Conservation (phyloP, 2,797 vertebrate genomes). For the Dermochelys coriacea region DNA sequence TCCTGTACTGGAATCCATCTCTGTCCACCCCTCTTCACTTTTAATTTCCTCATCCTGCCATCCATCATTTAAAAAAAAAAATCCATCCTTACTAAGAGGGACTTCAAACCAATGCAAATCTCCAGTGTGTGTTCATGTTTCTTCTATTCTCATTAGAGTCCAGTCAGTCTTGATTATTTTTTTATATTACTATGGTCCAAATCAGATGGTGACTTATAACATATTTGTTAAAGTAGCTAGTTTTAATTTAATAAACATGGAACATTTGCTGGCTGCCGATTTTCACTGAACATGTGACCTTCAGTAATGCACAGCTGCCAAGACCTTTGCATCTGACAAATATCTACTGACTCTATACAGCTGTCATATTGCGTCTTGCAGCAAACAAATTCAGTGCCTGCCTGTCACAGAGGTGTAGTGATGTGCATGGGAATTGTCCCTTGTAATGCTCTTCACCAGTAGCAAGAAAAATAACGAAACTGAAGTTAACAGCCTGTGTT, state of each 20-base stretch:
- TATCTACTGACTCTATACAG: slow-evolving; percentile 7
- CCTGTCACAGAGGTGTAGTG: not conserved
- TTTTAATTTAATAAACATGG: not conserved
- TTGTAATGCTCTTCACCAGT: not conserved
- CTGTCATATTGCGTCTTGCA: not conserved
- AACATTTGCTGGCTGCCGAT: not conserved
- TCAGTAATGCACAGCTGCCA: not conserved
- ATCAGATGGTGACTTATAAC: not conserved
- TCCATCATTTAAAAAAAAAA: no score
- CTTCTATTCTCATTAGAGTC: no score
- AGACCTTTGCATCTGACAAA: slow-evolving; percentile 25
- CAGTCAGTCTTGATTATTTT: no score
- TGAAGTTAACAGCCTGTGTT: not conserved
- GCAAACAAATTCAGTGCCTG: slow-evolving; percentile 9
- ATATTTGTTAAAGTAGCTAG: not conserved
- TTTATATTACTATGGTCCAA: no score
- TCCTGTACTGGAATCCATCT: no score
- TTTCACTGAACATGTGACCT: not conserved
- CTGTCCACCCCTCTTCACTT: no score
- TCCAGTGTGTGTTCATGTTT: no score
- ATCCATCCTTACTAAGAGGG: no score
- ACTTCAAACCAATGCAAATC: no score
- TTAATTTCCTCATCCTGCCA: no score
- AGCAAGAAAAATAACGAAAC: not conserved
- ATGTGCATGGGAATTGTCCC: not conserved